phyloP scores from a whole-genome alignment of 2,888 invertebrate species.

The Dasysyrphus albostriatus region DNA sequence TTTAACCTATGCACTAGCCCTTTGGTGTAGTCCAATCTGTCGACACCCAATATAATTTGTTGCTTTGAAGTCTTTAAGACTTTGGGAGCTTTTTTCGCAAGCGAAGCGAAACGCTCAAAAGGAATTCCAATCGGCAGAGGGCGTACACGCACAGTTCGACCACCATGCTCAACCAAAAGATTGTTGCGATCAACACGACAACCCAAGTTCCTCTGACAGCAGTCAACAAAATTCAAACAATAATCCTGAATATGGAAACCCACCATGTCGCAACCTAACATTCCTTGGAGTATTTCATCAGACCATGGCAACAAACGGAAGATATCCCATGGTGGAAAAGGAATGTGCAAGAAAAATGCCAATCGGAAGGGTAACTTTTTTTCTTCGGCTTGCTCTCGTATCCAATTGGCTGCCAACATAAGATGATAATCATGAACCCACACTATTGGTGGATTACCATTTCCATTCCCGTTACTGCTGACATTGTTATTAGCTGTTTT shows the following conservation, averaged over 20 bases:
- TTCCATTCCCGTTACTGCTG: constrained; percentile 79
- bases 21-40: constrained; percentile 95
- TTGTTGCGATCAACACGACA: constrained; percentile 95
- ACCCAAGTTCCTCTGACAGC: constrained; percentile 93
- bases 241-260: constrained; percentile 96
- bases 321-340: constrained; percentile 97
- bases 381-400: constrained; percentile 93
- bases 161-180: constrained; percentile 93
- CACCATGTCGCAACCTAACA: constrained; percentile 96
- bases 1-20: constrained; percentile 92
- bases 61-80: constrained; percentile 88
- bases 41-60: constrained; percentile 94
- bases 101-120: constrained; percentile 92
- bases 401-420: constrained; percentile 96
- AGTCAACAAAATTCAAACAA: constrained; percentile 95
- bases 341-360: constrained; percentile 97
- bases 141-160: constrained; percentile 92
- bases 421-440: constrained; percentile 98
- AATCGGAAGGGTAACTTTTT: constrained; percentile 90
- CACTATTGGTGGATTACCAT: constrained; percentile 87
- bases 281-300: constrained; percentile 96
- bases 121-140: constrained; percentile 96
- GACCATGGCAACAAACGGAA: constrained; percentile 95
- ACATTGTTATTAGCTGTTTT: constrained; percentile 83
- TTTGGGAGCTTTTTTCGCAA: constrained; percentile 89